These are phyloP conservation scores for Gonocerus acuteangulatus DNA, from an alignment of 2,888 invertebrate genomes.

Conservation along the genomic window DNA sequence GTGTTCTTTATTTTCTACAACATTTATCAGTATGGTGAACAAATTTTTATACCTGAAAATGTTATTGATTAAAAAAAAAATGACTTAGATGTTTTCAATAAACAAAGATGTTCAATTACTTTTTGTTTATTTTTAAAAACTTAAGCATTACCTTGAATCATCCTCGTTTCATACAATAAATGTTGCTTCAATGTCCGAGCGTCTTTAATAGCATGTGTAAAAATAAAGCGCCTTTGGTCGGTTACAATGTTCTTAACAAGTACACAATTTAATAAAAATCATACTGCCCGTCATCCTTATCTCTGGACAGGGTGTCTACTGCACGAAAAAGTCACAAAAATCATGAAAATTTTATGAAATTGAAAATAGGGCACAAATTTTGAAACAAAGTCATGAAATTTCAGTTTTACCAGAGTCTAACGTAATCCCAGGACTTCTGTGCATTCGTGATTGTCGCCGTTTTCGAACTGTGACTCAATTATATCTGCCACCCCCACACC, in stretches of 20 bases:
- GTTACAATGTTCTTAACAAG: background rate
- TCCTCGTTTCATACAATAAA: constrained; percentile 3
- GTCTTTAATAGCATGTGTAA: background rate
- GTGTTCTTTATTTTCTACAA: constrained; percentile 21
- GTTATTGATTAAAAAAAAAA: background rate
- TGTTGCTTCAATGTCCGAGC: background rate
- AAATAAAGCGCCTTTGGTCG: too few species aligned
- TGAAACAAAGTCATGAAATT: too few species aligned
- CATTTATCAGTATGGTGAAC: constrained; percentile 12
- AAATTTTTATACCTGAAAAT: constrained; percentile 18
- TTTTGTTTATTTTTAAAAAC: constrained; percentile 3
- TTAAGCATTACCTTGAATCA: background rate
- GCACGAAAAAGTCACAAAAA: too few species aligned
- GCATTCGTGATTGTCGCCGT: too few species aligned
- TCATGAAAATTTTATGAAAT: too few species aligned
- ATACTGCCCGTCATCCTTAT: too few species aligned
- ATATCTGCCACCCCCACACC: too few species aligned
- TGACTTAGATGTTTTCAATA: constrained; percentile 20
- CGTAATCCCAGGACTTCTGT: too few species aligned
- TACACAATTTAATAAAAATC: background rate
- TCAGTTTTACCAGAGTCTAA: too few species aligned
- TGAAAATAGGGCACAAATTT: too few species aligned
- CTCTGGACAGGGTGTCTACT: too few species aligned
- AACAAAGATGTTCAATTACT: constrained; percentile 2
- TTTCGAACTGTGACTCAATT: too few species aligned